A percentile compares a stretch with the other conserved stretches of the same genome.
phyloP scores from a whole-genome alignment of 2,113 vertebrate species.

The Sclerurus mexicanus region DNA sequence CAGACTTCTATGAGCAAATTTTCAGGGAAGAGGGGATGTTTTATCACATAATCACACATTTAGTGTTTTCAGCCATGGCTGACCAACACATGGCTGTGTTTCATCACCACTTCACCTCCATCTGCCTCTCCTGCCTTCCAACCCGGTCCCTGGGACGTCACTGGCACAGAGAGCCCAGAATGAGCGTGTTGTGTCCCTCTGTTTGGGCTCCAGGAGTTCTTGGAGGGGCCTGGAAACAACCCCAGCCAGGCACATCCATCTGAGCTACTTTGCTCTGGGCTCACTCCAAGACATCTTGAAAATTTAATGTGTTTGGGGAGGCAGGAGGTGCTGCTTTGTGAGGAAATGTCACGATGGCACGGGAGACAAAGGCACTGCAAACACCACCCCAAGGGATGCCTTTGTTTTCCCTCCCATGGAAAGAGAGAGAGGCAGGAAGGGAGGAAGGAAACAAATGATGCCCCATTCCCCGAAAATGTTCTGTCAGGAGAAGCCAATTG shows the following conservation, averaged over 20 bases:
- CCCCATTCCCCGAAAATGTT: neutral
- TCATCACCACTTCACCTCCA: neutral
- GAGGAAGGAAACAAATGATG: neutral
- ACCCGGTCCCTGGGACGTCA: neutral
- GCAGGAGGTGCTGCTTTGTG: neutral
- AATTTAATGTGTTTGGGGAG: neutral
- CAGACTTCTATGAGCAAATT: neutral
- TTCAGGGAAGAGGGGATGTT: neutral
- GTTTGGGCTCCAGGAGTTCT: neutral
- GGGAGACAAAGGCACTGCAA: neutral
- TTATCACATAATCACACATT: neutral
- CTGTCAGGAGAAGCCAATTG: neutral
- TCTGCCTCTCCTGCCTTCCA: neutral
- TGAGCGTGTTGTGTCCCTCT: neutral
- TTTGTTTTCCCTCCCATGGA: neutral
- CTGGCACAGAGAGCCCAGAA: neutral
- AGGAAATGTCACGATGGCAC: neutral
- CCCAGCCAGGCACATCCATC: neutral
- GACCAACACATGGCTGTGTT: neutral
- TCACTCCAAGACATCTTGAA: neutral
- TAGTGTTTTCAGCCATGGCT: neutral
- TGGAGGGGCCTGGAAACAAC: neutral
- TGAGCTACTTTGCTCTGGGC: neutral
- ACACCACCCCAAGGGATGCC: neutral
- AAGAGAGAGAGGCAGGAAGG: neutral